Evolutionary conservation across 2,797 vertebrate genomes (phyloP).

Genomic region (Gobionotothen gibberifrons): DNA sequence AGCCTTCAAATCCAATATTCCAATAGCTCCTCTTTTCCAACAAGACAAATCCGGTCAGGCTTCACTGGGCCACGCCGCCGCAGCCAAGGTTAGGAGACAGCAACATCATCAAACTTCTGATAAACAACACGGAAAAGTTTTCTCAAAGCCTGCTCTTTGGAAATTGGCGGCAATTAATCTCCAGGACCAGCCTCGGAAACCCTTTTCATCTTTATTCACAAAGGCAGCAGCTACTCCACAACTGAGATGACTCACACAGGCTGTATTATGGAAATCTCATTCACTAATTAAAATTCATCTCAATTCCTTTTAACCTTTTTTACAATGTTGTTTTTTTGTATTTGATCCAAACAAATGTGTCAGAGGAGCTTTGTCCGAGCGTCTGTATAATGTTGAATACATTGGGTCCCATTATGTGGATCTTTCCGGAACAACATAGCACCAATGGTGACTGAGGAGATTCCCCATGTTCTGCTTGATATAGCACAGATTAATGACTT

Average conservation of each 20-base stretch:
- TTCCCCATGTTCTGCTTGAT: slow-evolving; percentile 10
- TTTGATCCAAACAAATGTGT: slow-evolving; percentile 53
- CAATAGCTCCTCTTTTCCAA: slow-evolving; percentile 41
- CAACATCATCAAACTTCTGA: slow-evolving; percentile 31
- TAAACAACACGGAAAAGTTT: slow-evolving; percentile 32
- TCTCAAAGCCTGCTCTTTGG: not conserved
- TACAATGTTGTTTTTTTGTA: not conserved
- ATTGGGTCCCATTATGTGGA: slow-evolving; percentile 32
- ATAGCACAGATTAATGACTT: not conserved
- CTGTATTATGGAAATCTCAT: slow-evolving; percentile 67
- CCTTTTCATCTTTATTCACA: slow-evolving; percentile 45
- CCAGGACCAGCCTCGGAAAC: not conserved
- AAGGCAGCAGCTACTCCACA: slow-evolving; percentile 29
- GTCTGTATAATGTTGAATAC: slow-evolving; percentile 37
- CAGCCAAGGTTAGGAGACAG: slow-evolving; percentile 33
- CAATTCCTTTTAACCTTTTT: slow-evolving; percentile 48
- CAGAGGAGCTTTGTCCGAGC: slow-evolving; percentile 36
- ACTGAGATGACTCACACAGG: slow-evolving; percentile 42
- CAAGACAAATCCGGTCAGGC: slow-evolving; percentile 58
- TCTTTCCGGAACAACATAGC: slow-evolving; percentile 2
- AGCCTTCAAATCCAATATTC: slow-evolving; percentile 65
- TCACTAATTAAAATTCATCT: slow-evolving; percentile 64
- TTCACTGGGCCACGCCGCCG: slow-evolving; percentile 23
- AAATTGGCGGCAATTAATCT: slow-evolving; percentile 14
- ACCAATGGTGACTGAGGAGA: not conserved